These are phyloP conservation scores for Acanthosoma haemorrhoidale DNA, from an alignment of 2,888 invertebrate species.

Conservation along the genomic window DNA sequence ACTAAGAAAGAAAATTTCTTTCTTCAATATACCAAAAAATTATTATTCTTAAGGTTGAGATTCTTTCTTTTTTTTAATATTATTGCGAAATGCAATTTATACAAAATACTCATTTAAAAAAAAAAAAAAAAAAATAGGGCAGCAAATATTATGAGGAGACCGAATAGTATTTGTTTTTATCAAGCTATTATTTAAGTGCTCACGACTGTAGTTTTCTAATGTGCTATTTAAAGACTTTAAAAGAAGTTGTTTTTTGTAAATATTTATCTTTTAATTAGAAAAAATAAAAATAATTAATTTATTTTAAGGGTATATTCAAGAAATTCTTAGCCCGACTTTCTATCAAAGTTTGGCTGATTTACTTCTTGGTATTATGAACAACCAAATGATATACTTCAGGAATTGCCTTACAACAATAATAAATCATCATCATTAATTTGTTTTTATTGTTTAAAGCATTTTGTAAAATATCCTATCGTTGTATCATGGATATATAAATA, in stretches of 20 bases:
- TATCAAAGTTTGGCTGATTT: slow-evolving; percentile 13
- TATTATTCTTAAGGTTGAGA: neutral
- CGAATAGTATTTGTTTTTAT: neutral
- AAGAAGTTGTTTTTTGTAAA: neutral
- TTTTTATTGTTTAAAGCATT: neutral
- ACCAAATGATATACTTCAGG: neutral
- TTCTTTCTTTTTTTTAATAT: neutral
- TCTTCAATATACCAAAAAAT: neutral
- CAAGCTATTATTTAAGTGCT: neutral
- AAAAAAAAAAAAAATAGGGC: no score
- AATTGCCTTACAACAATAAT: neutral
- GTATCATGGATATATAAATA: neutral
- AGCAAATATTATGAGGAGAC: neutral
- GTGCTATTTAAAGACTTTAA: neutral
- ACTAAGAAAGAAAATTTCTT: neutral
- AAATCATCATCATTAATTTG: neutral
- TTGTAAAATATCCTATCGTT: neutral
- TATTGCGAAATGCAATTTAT: neutral
- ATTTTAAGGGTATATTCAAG: slow-evolving; percentile 7
- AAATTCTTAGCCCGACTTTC: slow-evolving; percentile 24
- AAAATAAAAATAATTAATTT: neutral
- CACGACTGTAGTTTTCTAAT: slow-evolving; percentile 6
- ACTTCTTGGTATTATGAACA: slow-evolving; percentile 3
- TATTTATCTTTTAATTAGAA: neutral
- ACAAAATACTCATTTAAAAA: neutral